Evolutionary conservation across 2,888 invertebrate genomes (phyloP).

Genomic region (Oligia latruncula): DNA sequence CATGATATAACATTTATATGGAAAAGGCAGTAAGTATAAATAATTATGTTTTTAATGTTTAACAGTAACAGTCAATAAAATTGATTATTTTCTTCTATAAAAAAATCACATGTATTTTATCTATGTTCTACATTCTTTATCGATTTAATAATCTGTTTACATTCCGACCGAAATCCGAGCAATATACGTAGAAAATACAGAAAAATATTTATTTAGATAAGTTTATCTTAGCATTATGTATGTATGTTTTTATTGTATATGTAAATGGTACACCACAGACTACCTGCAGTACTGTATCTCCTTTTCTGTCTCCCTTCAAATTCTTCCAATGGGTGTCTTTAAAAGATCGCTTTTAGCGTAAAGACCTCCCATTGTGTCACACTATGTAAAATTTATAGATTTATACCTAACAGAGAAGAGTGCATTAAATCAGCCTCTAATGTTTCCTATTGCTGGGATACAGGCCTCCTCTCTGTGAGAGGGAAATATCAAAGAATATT

Average conservation of each 20-base stretch:
- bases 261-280: not conserved
- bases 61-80: not conserved
- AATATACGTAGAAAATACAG: conserved; percentile 12
- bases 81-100: not conserved
- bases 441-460: not conserved
- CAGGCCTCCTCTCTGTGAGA: not conserved
- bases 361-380: not conserved
- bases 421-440: not conserved
- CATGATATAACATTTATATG: conserved; percentile 34
- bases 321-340: not conserved
- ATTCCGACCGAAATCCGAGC: conserved; percentile 24
- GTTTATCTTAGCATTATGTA: not conserved
- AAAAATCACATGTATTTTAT: not conserved
- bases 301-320: not conserved
- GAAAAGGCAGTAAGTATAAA: conserved; percentile 45
- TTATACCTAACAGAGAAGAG: not conserved
- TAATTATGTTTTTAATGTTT: not conserved
- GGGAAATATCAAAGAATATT: not conserved
- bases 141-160: not conserved
- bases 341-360: not conserved
- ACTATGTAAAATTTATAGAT: not conserved
- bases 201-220: not conserved
- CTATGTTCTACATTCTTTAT: not conserved
- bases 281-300: not conserved
- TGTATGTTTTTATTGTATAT: not conserved